Evolutionary conservation across 2,797 vertebrate species (phyloP).

Genomic region (Kryptopterus vitreolus): DNA sequence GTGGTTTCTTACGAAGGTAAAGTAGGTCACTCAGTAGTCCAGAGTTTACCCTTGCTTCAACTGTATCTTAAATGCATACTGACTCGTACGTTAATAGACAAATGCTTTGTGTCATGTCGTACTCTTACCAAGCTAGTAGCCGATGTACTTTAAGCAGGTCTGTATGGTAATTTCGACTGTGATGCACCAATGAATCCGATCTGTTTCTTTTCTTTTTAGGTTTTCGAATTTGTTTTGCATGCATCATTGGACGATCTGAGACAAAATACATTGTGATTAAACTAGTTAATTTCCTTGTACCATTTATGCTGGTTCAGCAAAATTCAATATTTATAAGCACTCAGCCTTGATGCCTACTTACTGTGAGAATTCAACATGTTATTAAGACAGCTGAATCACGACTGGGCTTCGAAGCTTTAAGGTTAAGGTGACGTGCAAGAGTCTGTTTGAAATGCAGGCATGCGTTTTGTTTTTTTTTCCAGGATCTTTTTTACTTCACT

Average conservation of each 20-base stretch:
- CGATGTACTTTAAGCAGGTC: not conserved
- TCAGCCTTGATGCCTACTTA: not conserved
- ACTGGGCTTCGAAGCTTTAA: not conserved
- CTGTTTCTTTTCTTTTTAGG: not conserved
- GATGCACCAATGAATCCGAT: not conserved
- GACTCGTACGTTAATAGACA: conserved; percentile 2
- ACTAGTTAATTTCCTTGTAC: too few relatives aligned
- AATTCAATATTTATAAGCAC: not conserved
- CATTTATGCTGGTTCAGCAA: not conserved
- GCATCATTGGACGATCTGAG: not conserved
- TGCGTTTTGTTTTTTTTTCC: too few relatives aligned
- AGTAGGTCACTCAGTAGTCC: not conserved
- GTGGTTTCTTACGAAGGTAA: not conserved
- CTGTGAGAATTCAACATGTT: not conserved
- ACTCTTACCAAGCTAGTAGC: not conserved
- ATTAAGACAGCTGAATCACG: not conserved
- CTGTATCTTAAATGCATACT: not conserved
- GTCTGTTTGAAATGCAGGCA: not conserved
- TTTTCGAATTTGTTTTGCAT: not conserved
- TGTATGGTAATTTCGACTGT: not conserved
- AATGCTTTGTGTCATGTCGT: not conserved
- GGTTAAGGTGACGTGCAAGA: not conserved
- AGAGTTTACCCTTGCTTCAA: not conserved
- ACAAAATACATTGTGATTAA: not conserved
- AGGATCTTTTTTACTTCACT: not conserved